Conservation (phyloP, 1,140 invertebrate genomes). For the Cotesia chilonis region DNA sequence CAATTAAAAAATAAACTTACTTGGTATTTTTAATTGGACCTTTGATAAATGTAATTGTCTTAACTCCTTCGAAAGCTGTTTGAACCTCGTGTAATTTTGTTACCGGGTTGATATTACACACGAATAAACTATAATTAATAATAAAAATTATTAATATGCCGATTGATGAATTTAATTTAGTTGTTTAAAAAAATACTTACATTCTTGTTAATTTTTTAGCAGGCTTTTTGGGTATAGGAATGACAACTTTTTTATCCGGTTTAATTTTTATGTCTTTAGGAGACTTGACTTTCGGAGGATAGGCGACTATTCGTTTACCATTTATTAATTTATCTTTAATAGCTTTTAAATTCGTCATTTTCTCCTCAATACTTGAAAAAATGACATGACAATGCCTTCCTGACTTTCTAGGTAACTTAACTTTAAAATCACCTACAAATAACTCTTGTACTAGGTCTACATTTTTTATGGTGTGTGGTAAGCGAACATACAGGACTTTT, state of each 20-base stretch:
- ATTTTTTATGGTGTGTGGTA: constrained; percentile 48
- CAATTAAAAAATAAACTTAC: not conserved
- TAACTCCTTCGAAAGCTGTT: constrained; percentile 46
- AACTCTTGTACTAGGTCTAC: constrained; percentile 46
- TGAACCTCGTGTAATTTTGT: constrained; percentile 26
- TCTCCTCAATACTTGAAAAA: constrained; percentile 47
- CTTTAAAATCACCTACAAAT: constrained; percentile 47
- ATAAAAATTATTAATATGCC: not conserved
- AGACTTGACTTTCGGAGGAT: constrained; percentile 16
- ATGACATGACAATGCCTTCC: constrained; percentile 51
- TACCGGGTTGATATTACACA: constrained; percentile 46
- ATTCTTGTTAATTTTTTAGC: constrained; percentile 35
- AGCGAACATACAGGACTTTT: constrained; percentile 50
- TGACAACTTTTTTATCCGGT: constrained; percentile 40
- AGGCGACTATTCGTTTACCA: constrained; percentile 46
- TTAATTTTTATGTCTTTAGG: constrained; percentile 35
- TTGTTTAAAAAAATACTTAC: constrained; percentile 39
- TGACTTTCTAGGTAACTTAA: constrained; percentile 51
- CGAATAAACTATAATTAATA: constrained; percentile 43
- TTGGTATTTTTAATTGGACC: not conserved
- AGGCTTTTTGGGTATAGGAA: constrained; percentile 35
- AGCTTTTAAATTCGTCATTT: constrained; percentile 45
- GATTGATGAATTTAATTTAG: not conserved
- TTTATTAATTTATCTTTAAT: constrained; percentile 43
- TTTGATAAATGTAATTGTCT: constrained; percentile 45